phyloP scores from a whole-genome alignment of 2,113 vertebrate species.

The Ceratotherium simum region DNA sequence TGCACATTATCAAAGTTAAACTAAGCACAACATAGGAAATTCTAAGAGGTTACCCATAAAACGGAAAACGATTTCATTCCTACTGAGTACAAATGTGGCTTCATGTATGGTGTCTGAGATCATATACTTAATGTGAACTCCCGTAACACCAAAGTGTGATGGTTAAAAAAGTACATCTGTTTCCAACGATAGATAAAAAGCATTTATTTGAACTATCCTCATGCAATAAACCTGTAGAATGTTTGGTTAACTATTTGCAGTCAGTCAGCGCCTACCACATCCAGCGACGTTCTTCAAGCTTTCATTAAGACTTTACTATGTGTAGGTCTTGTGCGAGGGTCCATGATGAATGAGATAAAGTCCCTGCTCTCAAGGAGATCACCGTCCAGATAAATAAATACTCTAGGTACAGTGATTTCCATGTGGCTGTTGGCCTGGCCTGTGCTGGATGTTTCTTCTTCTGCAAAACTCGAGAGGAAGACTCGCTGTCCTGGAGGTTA shows the following conservation, averaged over 20 bases:
- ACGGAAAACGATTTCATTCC: not conserved
- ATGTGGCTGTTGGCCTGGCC: not conserved
- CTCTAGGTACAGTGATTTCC: accelerated
- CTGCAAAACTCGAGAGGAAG: slow-evolving; percentile 75
- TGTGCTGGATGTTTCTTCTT: slow-evolving; percentile 57
- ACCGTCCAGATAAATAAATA: not conserved
- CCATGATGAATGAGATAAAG: not conserved
- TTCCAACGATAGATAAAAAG: not conserved
- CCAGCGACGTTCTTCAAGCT: not conserved
- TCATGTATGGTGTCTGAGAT: not conserved
- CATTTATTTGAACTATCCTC: not conserved
- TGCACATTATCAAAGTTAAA: not conserved
- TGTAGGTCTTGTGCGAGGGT: not conserved
- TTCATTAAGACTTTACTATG: not conserved
- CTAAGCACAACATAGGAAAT: not conserved
- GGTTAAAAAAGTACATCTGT: not conserved
- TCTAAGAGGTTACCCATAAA: not conserved
- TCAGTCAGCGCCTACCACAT: not conserved
- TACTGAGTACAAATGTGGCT: not conserved
- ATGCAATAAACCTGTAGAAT: not conserved
- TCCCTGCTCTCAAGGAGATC: not conserved
- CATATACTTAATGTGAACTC: not conserved
- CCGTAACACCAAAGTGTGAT: not conserved
- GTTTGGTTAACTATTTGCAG: not conserved
- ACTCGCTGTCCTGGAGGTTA: slow-evolving; percentile 87